phyloP scores from a whole-genome alignment of 2,113 vertebrate genomes.

The Archocentrus centrarchus region DNA sequence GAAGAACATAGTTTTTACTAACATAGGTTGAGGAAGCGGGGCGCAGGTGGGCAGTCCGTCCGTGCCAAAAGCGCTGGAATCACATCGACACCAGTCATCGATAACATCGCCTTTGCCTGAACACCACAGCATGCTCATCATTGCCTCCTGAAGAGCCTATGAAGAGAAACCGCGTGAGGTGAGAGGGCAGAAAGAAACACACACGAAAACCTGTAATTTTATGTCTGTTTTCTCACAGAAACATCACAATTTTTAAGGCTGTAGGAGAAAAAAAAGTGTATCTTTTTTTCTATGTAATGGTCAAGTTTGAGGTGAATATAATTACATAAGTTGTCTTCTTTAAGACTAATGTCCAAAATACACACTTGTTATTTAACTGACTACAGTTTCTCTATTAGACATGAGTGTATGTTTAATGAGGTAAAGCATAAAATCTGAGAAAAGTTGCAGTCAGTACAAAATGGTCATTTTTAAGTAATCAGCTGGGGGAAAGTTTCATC shows the following conservation, averaged over 20 bases:
- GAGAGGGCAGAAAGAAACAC: background rate
- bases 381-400: background rate
- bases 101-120: conserved; percentile 96
- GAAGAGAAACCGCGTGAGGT: background rate
- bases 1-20: conserved; percentile 57
- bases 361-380: background rate
- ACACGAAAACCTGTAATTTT: background rate
- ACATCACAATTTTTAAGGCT: background rate
- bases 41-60: conserved; percentile 96
- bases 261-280: rapidly evolving
- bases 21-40: conserved; percentile 93
- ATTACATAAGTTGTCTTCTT: rapidly evolving
- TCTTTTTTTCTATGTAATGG: background rate
- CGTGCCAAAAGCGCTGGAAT: conserved; percentile 92
- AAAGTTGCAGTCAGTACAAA: background rate
- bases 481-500: background rate
- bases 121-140: conserved; percentile 99
- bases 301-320: background rate
- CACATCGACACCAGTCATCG: conserved; percentile 98
- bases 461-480: background rate
- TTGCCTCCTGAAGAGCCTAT: conserved; percentile 94
- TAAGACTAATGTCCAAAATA: background rate
- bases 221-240: background rate
- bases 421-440: background rate
- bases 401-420: background rate